phyloP scores from a whole-genome alignment of 1,140 invertebrate genomes.

The Drosophila aff. region DNA sequence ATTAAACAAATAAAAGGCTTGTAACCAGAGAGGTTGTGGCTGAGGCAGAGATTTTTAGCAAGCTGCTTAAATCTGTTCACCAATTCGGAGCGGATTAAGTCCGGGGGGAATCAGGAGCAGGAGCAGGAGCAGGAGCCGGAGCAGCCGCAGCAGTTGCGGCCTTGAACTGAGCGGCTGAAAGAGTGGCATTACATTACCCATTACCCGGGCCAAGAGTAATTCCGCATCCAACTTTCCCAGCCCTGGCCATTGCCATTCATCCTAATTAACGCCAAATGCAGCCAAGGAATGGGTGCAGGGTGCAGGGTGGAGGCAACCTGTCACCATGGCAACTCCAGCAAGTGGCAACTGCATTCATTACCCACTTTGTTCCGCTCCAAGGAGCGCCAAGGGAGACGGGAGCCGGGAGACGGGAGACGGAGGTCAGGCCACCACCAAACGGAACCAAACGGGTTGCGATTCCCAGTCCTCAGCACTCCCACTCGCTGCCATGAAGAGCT shows the following conservation, averaged over 20 bases:
- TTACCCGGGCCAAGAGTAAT: background rate
- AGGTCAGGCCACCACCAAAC: constrained; percentile 3
- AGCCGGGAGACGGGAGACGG: background rate
- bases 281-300: background rate
- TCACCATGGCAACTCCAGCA: constrained; percentile 28
- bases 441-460: constrained; percentile 1
- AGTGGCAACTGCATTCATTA: constrained; percentile 44
- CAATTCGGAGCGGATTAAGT: background rate
- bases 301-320: constrained; percentile 5
- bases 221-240: constrained; percentile 22
- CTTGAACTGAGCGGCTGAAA: constrained; percentile 4
- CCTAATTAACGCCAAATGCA: constrained; percentile 58
- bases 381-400: background rate
- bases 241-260: constrained; percentile 33
- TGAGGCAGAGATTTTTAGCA: background rate
- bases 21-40: background rate
- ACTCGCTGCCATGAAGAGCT: background rate
- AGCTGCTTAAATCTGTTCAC: background rate
- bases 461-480: background rate
- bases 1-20: background rate
- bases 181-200: background rate
- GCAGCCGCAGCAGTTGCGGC: background rate
- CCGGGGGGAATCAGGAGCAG: background rate
- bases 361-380: constrained; percentile 43
- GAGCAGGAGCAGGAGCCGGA: no score